Percentiles rank a stretch among this genome's conserved stretches.
Evolutionary conservation across 2,888 invertebrate genomes (phyloP).

Genomic region (Meganola albula): DNA sequence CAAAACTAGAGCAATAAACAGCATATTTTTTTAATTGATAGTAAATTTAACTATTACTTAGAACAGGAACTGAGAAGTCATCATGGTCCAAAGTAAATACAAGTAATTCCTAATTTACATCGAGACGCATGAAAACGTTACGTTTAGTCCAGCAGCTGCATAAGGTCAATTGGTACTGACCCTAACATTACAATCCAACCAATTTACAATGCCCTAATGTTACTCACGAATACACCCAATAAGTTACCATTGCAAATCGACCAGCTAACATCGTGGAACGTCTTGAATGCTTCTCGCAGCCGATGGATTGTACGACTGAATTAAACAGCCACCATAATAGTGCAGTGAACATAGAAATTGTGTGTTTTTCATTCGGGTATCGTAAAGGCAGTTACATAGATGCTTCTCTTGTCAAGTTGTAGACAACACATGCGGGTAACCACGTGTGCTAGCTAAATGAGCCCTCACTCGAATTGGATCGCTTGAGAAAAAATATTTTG

Average conservation of each 20-base stretch:
- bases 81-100: slow-evolving; percentile 25
- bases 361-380: too few species aligned
- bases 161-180: slow-evolving; percentile 68
- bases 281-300: slow-evolving; percentile 39
- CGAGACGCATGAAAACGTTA: slow-evolving; percentile 49
- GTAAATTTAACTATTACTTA: too few species aligned
- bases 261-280: slow-evolving; percentile 32
- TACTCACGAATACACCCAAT: slow-evolving; percentile 12
- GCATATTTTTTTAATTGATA: too few species aligned
- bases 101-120: slow-evolving; percentile 44
- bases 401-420: slow-evolving; percentile 46
- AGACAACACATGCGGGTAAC: slow-evolving; percentile 58
- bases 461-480: slow-evolving; percentile 28
- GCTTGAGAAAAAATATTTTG: slow-evolving; percentile 37
- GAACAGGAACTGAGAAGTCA: too few species aligned
- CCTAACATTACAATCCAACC: slow-evolving; percentile 52
- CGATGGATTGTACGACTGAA: slow-evolving; percentile 28
- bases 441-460: slow-evolving; percentile 54
- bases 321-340: slow-evolving; percentile 32
- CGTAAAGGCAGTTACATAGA: too few species aligned
- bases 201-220: slow-evolving; percentile 31
- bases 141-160: slow-evolving; percentile 58
- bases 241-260: slow-evolving; percentile 32
- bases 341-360: too few species aligned
- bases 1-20: too few species aligned